Percentiles rank a stretch among this genome's conserved stretches.
phyloP scores from a whole-genome alignment of 2,888 invertebrate genomes.

The Eupithecia subfuscata region DNA sequence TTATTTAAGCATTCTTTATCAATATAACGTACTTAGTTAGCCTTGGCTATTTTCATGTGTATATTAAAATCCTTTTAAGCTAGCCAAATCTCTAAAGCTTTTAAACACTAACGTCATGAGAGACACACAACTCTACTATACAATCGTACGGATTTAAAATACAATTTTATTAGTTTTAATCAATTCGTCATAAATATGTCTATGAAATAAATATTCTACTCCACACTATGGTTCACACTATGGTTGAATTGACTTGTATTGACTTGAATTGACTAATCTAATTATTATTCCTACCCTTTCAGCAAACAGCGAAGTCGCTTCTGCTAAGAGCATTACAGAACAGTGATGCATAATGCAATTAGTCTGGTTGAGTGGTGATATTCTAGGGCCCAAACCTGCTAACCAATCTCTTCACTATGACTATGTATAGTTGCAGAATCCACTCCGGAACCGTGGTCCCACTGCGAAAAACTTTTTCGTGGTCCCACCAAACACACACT shows the following conservation, averaged over 20 bases:
- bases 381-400: not conserved
- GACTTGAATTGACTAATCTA: not conserved
- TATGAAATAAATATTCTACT: not conserved
- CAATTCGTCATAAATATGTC: not conserved
- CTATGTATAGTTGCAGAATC: too few species aligned
- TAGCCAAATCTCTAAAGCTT: not conserved
- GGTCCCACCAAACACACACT: too few species aligned
- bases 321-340: not conserved
- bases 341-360: not conserved
- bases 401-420: not conserved
- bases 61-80: too few species aligned
- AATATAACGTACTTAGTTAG: not conserved
- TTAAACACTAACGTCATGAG: not conserved
- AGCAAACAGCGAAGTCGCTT: not conserved
- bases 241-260: not conserved
- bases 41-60: not conserved
- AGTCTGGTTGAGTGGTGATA: not conserved
- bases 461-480: too few species aligned
- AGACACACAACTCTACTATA: not conserved
- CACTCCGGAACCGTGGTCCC: too few species aligned
- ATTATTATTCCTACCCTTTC: not conserved
- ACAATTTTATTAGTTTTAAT: not conserved
- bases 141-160: not conserved
- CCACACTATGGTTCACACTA: not conserved
- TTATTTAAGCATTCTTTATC: not conserved